Evolutionary conservation across 2,888 invertebrate genomes (phyloP).

Genomic region (Blastobasis lacticolella): DNA sequence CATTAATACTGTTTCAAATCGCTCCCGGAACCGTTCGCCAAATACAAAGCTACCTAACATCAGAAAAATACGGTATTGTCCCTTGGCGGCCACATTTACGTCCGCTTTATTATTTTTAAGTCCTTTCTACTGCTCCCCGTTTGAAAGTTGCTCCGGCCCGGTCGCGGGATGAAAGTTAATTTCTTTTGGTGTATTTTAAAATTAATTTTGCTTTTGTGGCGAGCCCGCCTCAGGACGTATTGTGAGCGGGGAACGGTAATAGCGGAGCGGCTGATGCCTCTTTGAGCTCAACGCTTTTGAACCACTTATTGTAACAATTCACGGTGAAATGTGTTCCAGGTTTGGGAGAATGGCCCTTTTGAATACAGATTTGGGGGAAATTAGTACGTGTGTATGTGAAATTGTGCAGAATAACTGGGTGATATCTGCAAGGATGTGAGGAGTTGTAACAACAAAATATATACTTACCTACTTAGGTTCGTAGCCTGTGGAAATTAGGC

Average conservation of each 20-base stretch:
- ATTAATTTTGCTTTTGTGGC: slow-evolving; percentile 70
- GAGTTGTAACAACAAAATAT: too few species aligned
- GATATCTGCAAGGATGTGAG: too few species aligned
- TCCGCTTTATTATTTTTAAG: slow-evolving; percentile 68
- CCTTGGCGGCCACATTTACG: slow-evolving; percentile 34
- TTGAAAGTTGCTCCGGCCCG: slow-evolving; percentile 48
- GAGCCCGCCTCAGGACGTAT: slow-evolving; percentile 59
- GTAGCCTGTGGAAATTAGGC: too few species aligned
- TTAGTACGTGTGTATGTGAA: too few species aligned
- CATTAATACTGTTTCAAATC: not conserved
- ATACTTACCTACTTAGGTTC: too few species aligned
- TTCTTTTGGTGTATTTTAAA: slow-evolving; percentile 73
- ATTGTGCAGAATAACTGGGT: too few species aligned
- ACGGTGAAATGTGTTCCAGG: too few species aligned
- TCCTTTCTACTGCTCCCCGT: slow-evolving; percentile 55
- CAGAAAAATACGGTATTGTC: slow-evolving; percentile 39
- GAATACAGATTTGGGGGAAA: too few species aligned
- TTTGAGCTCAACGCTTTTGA: slow-evolving; percentile 42
- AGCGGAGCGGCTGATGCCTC: slow-evolving; percentile 34
- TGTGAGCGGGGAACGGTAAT: slow-evolving; percentile 51
- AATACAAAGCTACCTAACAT: slow-evolving; percentile 26
- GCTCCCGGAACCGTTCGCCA: slow-evolving; percentile 6
- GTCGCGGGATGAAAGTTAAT: slow-evolving; percentile 62
- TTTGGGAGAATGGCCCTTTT: too few species aligned
- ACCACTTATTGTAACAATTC: slow-evolving; percentile 20